Percentiles rank a stretch among this genome's conserved stretches.
Conservation (phyloP, 2,797 vertebrate genomes). For the Bothrops alternatus region DNA sequence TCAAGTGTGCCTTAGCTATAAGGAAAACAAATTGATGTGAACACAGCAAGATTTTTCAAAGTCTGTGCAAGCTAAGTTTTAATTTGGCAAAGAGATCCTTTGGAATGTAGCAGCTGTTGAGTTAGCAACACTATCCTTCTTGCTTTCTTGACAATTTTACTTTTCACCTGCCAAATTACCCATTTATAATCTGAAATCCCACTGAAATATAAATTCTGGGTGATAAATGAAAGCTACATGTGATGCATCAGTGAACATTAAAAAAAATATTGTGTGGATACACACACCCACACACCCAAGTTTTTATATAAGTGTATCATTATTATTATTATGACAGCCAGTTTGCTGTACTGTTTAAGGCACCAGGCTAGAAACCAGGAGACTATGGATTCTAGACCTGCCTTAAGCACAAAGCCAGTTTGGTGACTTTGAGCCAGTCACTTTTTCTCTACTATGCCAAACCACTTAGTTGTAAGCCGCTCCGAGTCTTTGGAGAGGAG, state of each 20-base stretch:
- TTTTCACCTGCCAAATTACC: conserved; percentile 66
- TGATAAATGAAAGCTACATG: conserved; percentile 64
- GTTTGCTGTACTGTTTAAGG: background rate
- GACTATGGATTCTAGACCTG: background rate
- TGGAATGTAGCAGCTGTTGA: conserved; percentile 56
- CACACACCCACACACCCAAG: conserved; percentile 35
- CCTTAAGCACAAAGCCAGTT: background rate
- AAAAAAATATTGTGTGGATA: background rate
- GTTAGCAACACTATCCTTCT: conserved; percentile 55
- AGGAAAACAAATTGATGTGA: conserved; percentile 24
- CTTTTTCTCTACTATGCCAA: background rate
- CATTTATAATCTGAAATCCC: conserved; percentile 67
- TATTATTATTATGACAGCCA: background rate
- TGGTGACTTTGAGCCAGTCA: background rate
- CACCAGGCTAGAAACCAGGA: background rate
- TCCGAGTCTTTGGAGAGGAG: no score
- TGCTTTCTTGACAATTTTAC: conserved; percentile 58
- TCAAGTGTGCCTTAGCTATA: background rate
- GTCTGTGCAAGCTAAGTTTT: conserved; percentile 53
- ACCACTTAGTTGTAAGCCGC: no score
- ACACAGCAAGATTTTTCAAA: conserved; percentile 55
- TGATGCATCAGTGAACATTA: conserved; percentile 56
- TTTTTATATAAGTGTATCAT: conserved; percentile 53
- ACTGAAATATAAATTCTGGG: conserved; percentile 64
- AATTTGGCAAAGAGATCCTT: conserved; percentile 59